Evolutionary conservation across 1,140 invertebrate species (phyloP).

Genomic region (Philotrypesis tridentata): DNA sequence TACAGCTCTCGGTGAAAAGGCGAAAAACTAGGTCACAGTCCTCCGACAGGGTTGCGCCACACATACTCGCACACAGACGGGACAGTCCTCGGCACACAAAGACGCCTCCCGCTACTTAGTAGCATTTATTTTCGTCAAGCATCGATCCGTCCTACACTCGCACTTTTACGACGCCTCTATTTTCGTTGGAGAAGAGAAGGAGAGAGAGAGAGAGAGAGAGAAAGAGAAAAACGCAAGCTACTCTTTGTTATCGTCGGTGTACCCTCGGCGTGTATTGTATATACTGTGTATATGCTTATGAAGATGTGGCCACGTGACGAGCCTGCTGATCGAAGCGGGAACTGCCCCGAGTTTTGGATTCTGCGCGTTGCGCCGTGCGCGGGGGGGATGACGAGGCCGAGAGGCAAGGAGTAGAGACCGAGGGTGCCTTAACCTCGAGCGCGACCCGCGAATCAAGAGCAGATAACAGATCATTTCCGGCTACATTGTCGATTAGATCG

Average conservation of each 20-base stretch:
- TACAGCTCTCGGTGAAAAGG: not conserved
- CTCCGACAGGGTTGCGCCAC: not conserved
- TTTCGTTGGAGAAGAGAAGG: not conserved
- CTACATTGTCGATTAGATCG: not conserved
- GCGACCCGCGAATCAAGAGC: not conserved
- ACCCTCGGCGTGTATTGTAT: not conserved
- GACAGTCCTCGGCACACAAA: not conserved
- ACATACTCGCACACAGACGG: not conserved
- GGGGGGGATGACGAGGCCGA: not conserved
- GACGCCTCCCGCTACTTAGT: not conserved
- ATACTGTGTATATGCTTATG: not conserved
- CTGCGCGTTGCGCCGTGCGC: no score
- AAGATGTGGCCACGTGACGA: not conserved
- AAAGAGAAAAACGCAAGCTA: not conserved
- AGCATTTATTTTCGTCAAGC: constrained; percentile 5
- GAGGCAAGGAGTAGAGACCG: not conserved
- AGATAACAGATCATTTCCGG: not conserved
- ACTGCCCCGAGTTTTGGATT: not conserved
- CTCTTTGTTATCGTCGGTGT: not conserved
- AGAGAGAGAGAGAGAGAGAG: no score
- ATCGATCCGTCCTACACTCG: not conserved
- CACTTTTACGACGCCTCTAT: not conserved
- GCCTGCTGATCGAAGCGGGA: not conserved
- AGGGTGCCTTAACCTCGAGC: not conserved
- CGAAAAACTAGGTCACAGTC: constrained; percentile 8